Conservation (phyloP, 1,140 invertebrate species). For the Cherax destructor region DNA sequence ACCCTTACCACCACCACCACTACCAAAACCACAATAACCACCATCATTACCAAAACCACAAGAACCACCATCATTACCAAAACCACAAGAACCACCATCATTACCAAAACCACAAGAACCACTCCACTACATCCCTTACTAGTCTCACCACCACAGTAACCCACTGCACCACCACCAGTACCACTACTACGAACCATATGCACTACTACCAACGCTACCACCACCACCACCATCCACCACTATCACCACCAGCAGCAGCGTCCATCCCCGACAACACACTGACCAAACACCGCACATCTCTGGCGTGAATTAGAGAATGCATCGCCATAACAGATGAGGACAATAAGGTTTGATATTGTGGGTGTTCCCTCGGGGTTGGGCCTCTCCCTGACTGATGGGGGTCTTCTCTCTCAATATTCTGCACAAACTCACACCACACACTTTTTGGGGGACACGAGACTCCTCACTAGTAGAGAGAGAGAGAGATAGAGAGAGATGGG, state of each 20-base stretch:
- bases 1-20: background rate
- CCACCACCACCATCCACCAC: conserved; percentile 25
- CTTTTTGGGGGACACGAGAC: background rate
- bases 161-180: background rate
- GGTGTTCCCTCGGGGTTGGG: conserved; percentile 49
- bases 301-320: conserved; percentile 69
- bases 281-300: conserved; percentile 66
- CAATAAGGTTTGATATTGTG: conserved; percentile 69
- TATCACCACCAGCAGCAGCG: conserved; percentile 38
- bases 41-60: background rate
- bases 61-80: background rate
- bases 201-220: background rate
- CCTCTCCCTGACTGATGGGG: conserved; percentile 58
- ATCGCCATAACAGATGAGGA: conserved; percentile 69
- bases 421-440: conserved; percentile 51
- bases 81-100: conserved; percentile 2
- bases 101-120: background rate
- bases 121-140: background rate
- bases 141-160: background rate
- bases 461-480: conserved; percentile 4
- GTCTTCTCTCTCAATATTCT: conserved; percentile 65
- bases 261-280: conserved; percentile 56
- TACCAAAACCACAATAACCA: background rate
- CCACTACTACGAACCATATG: background rate
- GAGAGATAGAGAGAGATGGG: no score